phyloP scores from a whole-genome alignment of 2,888 invertebrate species.

The Eilema depressum region DNA sequence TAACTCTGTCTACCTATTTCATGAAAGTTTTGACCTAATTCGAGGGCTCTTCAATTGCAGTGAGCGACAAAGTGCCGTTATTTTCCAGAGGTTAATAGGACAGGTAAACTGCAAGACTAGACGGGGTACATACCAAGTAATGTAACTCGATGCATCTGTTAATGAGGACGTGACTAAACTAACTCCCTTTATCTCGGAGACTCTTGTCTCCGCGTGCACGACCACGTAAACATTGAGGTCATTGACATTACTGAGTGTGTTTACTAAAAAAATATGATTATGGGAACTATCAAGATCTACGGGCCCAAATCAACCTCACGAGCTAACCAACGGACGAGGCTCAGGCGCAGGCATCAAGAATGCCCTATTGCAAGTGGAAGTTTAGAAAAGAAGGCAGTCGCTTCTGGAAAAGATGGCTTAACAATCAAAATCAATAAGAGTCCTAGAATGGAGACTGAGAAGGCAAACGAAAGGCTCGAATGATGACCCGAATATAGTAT shows the following conservation, averaged over 20 bases:
- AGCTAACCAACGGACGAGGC: too few relatives aligned
- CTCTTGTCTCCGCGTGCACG: constrained; percentile 40
- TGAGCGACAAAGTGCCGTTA: constrained; percentile 42
- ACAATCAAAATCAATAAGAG: too few relatives aligned
- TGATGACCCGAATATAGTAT: too few relatives aligned
- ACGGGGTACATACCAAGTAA: constrained; percentile 26
- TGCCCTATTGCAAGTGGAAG: too few relatives aligned
- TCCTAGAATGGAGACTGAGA: too few relatives aligned
- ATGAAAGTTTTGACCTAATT: constrained; percentile 3
- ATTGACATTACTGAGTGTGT: constrained; percentile 31
- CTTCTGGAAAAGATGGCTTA: too few relatives aligned
- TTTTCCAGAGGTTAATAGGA: constrained; percentile 39
- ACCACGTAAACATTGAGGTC: constrained; percentile 45
- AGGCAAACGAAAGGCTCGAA: too few relatives aligned
- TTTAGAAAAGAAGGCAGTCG: too few relatives aligned
- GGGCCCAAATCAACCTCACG: too few relatives aligned
- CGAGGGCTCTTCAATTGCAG: constrained; percentile 29
- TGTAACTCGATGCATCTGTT: constrained; percentile 73
- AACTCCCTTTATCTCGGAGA: constrained; percentile 52
- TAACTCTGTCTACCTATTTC: background rate
- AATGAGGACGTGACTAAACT: constrained; percentile 79
- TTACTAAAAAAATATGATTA: background rate
- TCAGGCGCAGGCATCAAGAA: too few relatives aligned
- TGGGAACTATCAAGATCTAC: too few relatives aligned
- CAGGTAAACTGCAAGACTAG: constrained; percentile 47